Evolutionary conservation across 2,113 vertebrate species (phyloP).

Genomic region (Colinus virginianus): DNA sequence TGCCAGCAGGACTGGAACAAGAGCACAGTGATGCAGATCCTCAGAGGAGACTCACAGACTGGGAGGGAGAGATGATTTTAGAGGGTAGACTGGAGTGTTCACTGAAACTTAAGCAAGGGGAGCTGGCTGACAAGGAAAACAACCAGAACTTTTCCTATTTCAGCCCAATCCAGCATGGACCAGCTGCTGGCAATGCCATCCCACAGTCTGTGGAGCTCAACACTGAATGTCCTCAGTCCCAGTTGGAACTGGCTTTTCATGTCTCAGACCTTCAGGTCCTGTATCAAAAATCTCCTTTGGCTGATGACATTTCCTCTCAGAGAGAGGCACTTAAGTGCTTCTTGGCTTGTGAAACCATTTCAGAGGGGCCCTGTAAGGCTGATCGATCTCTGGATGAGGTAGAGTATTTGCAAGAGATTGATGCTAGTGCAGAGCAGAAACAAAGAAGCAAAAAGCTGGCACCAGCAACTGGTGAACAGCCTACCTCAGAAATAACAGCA

Average conservation of each 20-base stretch:
- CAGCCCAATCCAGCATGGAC: background rate
- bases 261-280: background rate
- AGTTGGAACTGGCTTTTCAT: background rate
- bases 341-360: constrained; percentile 59
- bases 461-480: background rate
- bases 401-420: background rate
- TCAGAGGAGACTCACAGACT: background rate
- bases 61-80: background rate
- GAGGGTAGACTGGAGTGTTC: background rate
- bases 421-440: background rate
- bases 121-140: background rate
- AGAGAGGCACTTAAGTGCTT: constrained; percentile 36
- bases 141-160: background rate
- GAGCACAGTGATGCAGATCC: background rate
- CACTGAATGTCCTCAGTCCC: background rate
- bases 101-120: background rate
- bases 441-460: background rate
- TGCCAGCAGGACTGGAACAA: constrained; percentile 19
- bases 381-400: background rate
- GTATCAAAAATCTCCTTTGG: background rate
- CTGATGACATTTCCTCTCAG: background rate
- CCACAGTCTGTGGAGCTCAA: background rate
- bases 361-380: constrained; percentile 52
- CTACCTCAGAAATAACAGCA: background rate
- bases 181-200: background rate